Evolutionary conservation across 2,797 vertebrate species (phyloP), one percentile per base, ranked within the genome.

Genomic region (Merluccius polli): DNA sequence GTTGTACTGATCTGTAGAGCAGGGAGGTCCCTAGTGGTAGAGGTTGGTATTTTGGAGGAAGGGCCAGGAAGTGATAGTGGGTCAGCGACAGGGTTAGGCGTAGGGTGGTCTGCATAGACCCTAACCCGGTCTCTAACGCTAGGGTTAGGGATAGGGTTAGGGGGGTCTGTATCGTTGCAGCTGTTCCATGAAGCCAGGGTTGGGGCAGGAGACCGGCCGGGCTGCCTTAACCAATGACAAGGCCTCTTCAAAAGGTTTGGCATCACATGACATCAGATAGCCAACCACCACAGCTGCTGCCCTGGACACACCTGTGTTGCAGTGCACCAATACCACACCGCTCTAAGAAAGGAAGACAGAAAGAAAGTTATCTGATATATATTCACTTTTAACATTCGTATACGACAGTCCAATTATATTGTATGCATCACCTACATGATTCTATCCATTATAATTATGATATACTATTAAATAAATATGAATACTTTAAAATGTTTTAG

Each of bases 301-400:
- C 18, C 97, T 94, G 30, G 98, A 99, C 75, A 97, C 94, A 38
- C 97, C 97, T 8, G 96, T 92, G 13, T 99, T 99, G 70, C 97
- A 98, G 88, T 98, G 98, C 78, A 98, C 95, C 79, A 99, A 87
- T 12, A 98, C 95, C 67, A 95, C 94, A 0, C 97, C 95, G 82
- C 93, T 95, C 98, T 99, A 84, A 69, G 18, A 67, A 48, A 41
- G 36, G 72, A 27, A 69, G n/a, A 36, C 12, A 72, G 1, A 41
- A 38, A 52, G 11, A 32, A 52, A 52, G 27, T 13, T 59, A 33
- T 33, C 36, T 0, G 59, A 32, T 32, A 24, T 12, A 21, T 32
- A 15, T 32, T 67, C 35, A n/a, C 36, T 29, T 8, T 27, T 29
- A 32, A 59, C 30, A 73, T 21, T 31, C 16, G 35, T 12, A 38